phyloP scores from a whole-genome alignment of 2,113 vertebrate genomes.

The Pao palembangensis region DNA sequence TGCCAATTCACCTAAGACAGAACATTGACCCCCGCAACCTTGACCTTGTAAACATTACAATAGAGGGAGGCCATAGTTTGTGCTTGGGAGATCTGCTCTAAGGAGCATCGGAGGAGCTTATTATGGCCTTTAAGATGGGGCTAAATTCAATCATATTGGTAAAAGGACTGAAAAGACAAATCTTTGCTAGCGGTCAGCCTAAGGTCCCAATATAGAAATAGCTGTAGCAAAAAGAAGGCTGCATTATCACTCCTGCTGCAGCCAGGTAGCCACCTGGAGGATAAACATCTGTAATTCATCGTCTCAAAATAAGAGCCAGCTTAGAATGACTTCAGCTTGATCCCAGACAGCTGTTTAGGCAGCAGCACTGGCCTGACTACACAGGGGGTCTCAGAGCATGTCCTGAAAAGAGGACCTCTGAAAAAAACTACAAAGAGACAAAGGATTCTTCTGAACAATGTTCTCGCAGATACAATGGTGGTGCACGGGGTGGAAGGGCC shows the following conservation, averaged over 20 bases:
- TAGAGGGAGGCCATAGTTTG: slow-evolving; percentile 55
- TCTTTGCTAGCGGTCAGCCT: slow-evolving; percentile 36
- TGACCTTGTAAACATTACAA: slow-evolving; percentile 75
- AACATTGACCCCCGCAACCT: slow-evolving; percentile 71
- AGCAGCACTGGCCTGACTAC: slow-evolving; percentile 50
- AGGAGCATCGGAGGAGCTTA: slow-evolving; percentile 52
- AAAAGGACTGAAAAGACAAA: slow-evolving; percentile 52
- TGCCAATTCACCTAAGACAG: slow-evolving; percentile 71
- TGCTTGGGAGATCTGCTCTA: slow-evolving; percentile 55
- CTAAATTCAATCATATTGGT: slow-evolving; percentile 62
- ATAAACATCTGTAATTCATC: slow-evolving; percentile 75
- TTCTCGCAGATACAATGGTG: slow-evolving; percentile 65
- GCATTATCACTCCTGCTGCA: slow-evolving; percentile 45
- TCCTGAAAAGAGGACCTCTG: slow-evolving; percentile 64
- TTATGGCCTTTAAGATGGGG: slow-evolving; percentile 46
- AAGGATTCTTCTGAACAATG: slow-evolving; percentile 69
- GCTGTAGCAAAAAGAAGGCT: slow-evolving; percentile 39
- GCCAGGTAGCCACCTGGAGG: slow-evolving; percentile 31
- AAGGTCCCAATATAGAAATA: slow-evolving; percentile 50
- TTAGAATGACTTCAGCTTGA: slow-evolving; percentile 68
- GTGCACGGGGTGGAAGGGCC: slow-evolving; percentile 61
- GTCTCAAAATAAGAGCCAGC: slow-evolving; percentile 55
- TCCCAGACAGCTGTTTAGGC: slow-evolving; percentile 70
- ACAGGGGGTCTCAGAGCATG: slow-evolving; percentile 57
- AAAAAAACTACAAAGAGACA: slow-evolving; percentile 62